These are phyloP conservation scores for Dasysyrphus albostriatus DNA, from an alignment of 2,888 invertebrate genomes.

Conservation along the genomic window DNA sequence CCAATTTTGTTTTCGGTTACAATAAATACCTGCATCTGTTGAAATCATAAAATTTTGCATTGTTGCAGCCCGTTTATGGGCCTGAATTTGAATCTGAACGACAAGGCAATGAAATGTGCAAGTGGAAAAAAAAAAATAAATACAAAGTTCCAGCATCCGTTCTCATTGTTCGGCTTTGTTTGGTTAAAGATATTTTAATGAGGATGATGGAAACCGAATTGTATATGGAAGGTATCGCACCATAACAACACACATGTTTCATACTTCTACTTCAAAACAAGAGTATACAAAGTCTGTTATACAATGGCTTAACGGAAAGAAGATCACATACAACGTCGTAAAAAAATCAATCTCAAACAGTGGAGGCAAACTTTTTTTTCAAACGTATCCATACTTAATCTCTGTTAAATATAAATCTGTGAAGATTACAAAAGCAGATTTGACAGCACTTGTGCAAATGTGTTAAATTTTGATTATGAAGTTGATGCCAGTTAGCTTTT, in stretches of 20 bases:
- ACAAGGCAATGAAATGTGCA: conserved; percentile 7
- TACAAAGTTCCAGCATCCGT: conserved; percentile 50
- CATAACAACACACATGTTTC: conserved; percentile 16
- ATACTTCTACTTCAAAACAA: conserved; percentile 1
- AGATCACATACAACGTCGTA: conserved; percentile 2
- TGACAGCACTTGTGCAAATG: too few relatives aligned
- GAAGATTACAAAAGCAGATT: too few relatives aligned
- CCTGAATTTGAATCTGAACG: conserved; percentile 70
- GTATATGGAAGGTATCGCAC: conserved; percentile 51
- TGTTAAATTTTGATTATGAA: too few relatives aligned
- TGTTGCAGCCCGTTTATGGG: conserved; percentile 66
- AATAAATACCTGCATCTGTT: conserved; percentile 73
- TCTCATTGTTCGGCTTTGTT: conserved; percentile 72
- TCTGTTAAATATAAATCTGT: too few relatives aligned
- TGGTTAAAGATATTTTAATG: conserved; percentile 76
- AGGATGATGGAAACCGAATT: conserved; percentile 62
- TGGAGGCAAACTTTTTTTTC: conserved; percentile 3
- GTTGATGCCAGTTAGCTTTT: too few relatives aligned
- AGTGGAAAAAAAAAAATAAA: conserved; percentile 11
- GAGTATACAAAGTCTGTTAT: conserved; percentile 9
- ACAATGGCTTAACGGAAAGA: conserved; percentile 23
- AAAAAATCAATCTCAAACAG: conserved; percentile 10
- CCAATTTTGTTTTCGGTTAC: conserved; percentile 62
- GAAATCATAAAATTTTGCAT: conserved; percentile 76
- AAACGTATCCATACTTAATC: not conserved